Conservation (phyloP, 2,888 invertebrate species). For the Exocentrus adspersus region DNA sequence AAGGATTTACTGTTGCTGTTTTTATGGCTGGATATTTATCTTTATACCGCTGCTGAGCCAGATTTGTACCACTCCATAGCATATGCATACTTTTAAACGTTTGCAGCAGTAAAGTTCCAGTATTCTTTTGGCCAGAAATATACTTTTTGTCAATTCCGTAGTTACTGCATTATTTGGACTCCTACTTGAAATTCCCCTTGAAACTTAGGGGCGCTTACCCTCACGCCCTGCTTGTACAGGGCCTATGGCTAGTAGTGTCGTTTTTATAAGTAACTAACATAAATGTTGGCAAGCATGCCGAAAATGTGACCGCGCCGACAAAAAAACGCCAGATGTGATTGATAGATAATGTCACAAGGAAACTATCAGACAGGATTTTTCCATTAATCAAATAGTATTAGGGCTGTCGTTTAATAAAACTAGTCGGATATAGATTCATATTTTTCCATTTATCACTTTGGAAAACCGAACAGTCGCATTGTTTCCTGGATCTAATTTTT, state of each 20-base stretch:
- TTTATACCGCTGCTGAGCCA: not conserved
- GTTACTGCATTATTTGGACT: no score
- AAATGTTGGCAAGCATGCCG: not conserved
- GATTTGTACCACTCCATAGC: no score
- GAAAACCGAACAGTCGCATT: not conserved
- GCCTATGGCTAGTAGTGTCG: not conserved
- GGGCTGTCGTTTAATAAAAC: not conserved
- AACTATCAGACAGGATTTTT: not conserved
- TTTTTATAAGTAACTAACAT: not conserved
- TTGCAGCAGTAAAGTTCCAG: no score
- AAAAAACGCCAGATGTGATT: conserved; percentile 3
- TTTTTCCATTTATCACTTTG: not conserved
- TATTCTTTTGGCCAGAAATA: no score
- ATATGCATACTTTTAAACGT: no score
- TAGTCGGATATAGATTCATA: conserved; percentile 1
- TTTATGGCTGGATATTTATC: not conserved
- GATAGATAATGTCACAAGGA: not conserved
- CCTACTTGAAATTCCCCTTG: not conserved
- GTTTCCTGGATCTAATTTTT: not conserved
- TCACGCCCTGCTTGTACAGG: not conserved
- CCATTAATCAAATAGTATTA: conserved; percentile 1
- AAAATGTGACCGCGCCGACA: not conserved
- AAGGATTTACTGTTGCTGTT: conserved; percentile 4
- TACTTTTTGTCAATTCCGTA: no score
- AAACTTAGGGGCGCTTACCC: not conserved